A percentile compares a stretch with the other conserved stretches of the same genome.
Evolutionary conservation across 2,797 vertebrate genomes (phyloP).

Genomic region (Astyanax mexicanus): DNA sequence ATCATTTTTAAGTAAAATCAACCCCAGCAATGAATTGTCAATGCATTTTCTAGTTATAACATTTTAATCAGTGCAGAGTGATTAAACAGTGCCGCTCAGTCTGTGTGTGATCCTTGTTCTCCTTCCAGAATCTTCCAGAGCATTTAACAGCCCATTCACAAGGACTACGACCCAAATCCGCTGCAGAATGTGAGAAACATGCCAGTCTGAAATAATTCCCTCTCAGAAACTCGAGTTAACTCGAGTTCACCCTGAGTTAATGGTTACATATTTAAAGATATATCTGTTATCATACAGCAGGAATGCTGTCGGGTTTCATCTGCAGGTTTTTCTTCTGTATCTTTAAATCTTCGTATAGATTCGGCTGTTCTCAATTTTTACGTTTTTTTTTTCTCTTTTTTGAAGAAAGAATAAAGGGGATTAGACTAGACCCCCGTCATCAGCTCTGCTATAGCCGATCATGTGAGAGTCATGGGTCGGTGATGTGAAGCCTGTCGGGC

Average conservation of each 20-base stretch:
- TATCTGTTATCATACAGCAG: not conserved
- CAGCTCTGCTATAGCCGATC: constrained; percentile 21
- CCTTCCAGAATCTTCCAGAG: not conserved
- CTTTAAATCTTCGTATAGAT: not conserved
- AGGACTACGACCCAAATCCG: constrained; percentile 2
- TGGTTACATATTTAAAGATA: too few species aligned
- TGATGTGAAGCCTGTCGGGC: too few species aligned
- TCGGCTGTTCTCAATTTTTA: too few species aligned
- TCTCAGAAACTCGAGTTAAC: not conserved
- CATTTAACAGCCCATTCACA: not conserved
- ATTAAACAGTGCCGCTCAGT: not conserved
- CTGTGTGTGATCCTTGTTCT: not conserved
- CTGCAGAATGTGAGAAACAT: constrained; percentile 14
- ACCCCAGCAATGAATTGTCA: not conserved
- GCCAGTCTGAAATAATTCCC: not conserved
- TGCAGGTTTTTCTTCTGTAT: not conserved
- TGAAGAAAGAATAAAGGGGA: not conserved
- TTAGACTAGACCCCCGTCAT: not conserved
- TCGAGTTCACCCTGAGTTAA: too few species aligned
- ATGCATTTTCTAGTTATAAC: not conserved
- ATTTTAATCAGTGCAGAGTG: not conserved
- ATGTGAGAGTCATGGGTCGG: constrained; percentile 53
- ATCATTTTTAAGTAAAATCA: too few species aligned
- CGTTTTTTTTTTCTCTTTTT: not conserved
- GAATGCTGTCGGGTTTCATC: not conserved